Evolutionary conservation across 2,797 vertebrate genomes (phyloP).

Genomic region (Anisognathus igniventris): DNA sequence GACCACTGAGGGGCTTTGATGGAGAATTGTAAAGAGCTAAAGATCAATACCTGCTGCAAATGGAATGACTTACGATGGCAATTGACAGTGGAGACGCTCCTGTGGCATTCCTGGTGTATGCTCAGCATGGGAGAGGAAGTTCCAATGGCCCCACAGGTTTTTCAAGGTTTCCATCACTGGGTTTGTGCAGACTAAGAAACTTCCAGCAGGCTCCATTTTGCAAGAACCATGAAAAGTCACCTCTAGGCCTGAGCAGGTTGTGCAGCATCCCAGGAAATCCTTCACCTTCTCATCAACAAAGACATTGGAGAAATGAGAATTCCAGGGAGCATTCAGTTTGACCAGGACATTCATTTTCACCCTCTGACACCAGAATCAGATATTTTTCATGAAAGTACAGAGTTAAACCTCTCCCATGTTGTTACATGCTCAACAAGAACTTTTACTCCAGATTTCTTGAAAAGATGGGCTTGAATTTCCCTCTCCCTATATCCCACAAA

Average conservation of each 20-base stretch:
- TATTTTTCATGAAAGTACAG: neutral
- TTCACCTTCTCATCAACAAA: neutral
- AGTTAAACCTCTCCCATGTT: neutral
- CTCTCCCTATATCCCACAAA: neutral
- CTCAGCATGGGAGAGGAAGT: neutral
- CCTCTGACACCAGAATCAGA: neutral
- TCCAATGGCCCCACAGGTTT: neutral
- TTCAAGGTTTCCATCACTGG: neutral
- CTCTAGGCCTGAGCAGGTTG: neutral
- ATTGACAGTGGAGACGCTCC: neutral
- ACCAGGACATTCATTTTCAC: neutral
- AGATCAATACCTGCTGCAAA: neutral
- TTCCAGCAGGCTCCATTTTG: neutral
- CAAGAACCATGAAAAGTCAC: neutral
- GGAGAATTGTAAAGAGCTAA: neutral
- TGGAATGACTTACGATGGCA: neutral
- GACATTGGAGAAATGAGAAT: rapidly evolving
- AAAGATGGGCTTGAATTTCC: neutral
- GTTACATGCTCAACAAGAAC: neutral
- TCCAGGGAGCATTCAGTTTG: neutral
- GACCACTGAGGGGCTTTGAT: neutral
- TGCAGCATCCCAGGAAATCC: neutral
- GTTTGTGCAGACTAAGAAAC: neutral
- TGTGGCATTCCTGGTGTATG: neutral
- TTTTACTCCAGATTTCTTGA: neutral